phyloP scores from a whole-genome alignment of 2,888 invertebrate species.

The Petrophora chlorosata region DNA sequence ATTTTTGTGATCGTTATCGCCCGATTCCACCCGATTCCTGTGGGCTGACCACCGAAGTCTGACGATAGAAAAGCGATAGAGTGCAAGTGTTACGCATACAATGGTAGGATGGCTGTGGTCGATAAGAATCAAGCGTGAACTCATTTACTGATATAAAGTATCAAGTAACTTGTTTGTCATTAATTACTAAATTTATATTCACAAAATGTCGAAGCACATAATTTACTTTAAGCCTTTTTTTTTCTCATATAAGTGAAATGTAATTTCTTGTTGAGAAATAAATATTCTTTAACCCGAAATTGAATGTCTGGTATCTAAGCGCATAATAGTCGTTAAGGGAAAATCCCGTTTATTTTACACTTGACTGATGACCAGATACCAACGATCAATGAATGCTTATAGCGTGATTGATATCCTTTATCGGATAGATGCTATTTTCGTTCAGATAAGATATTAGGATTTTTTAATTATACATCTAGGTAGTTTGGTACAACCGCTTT shows the following conservation, averaged over 20 bases:
- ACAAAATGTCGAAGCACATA: no score
- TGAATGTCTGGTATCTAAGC: not conserved
- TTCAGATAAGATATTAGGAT: no score
- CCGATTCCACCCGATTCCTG: slow-evolving; percentile 35
- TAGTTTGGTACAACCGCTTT: no score
- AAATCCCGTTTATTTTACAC: not conserved
- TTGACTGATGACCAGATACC: not conserved
- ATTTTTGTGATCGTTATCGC: slow-evolving; percentile 30
- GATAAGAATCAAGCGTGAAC: slow-evolving; percentile 53
- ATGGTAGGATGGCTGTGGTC: slow-evolving; percentile 41
- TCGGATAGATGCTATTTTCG: not conserved
- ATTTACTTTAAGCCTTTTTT: no score
- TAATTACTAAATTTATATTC: not conserved
- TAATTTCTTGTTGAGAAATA: no score
- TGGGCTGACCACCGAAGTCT: slow-evolving; percentile 14
- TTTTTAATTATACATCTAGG: no score
- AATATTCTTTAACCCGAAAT: no score
- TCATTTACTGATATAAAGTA: slow-evolving; percentile 45
- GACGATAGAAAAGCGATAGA: slow-evolving; percentile 38
- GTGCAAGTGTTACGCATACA: slow-evolving; percentile 37
- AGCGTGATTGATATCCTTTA: not conserved
- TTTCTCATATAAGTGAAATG: no score
- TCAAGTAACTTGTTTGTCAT: not conserved
- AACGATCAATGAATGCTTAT: no score
- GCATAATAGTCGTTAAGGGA: not conserved